Conservation (phyloP, 2,113 vertebrate species). For the Dunckerocampus dactyliophorus region DNA sequence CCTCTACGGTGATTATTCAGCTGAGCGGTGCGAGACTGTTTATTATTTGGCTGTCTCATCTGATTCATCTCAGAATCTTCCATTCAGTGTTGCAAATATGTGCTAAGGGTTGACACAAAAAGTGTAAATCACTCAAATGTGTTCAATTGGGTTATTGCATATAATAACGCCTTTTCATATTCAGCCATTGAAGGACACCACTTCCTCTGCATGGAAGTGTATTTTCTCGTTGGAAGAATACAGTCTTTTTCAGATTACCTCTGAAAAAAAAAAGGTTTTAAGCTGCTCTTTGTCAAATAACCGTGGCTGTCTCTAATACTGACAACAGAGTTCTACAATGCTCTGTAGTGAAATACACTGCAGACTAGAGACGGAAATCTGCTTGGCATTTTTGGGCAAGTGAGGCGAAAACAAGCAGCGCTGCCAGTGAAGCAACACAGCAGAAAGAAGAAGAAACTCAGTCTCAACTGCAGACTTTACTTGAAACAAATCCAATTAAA, state of each 20-base stretch:
- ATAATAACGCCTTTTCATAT: background rate
- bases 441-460: background rate
- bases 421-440: background rate
- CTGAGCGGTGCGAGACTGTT: background rate
- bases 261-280: conserved; percentile 4
- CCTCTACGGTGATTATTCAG: background rate
- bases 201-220: background rate
- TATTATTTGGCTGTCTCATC: background rate
- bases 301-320: background rate
- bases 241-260: background rate
- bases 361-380: conserved; percentile 5
- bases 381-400: conserved; percentile 4
- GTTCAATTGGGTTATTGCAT: background rate
- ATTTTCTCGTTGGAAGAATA: background rate
- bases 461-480: conserved; percentile 1
- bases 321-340: conserved; percentile 4
- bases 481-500: background rate
- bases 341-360: conserved; percentile 2
- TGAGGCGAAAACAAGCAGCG: background rate
- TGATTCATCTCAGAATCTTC: background rate
- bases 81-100: background rate
- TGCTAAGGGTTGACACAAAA: background rate
- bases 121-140: background rate
- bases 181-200: background rate
- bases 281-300: conserved; percentile 9